A percentile compares a stretch with the other conserved stretches of the same genome.
These are phyloP conservation scores for Centruroides sculpturatus DNA, from an alignment of 1,140 invertebrate species.

Conservation along the genomic window DNA sequence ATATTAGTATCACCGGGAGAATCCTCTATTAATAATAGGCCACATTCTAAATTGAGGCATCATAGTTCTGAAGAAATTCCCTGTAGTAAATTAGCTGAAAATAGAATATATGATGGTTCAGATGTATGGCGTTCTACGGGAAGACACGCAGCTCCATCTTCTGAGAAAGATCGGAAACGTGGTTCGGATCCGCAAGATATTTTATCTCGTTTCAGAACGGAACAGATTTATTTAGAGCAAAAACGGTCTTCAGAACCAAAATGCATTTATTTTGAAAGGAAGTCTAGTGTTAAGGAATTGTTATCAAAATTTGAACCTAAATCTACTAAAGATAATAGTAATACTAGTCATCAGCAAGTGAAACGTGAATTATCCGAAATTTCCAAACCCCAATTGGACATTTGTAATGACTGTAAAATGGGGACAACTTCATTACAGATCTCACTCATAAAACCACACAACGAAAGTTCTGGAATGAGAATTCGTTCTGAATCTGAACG, in stretches of 20 bases:
- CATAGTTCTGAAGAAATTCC: background rate
- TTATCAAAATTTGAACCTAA: conserved; percentile 28
- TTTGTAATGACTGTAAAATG: no score
- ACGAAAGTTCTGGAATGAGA: no score
- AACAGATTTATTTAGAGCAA: background rate
- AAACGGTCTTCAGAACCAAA: background rate
- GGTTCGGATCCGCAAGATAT: background rate
- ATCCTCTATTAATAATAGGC: background rate
- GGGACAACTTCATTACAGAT: no score
- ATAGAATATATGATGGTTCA: conserved; percentile 3
- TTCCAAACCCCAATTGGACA: no score
- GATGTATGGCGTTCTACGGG: conserved; percentile 3
- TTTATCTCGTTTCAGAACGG: background rate
- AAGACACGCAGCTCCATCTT: background rate
- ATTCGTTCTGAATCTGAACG: no score
- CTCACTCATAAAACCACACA: no score
- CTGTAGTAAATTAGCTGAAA: conserved; percentile 1
- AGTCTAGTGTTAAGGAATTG: conserved; percentile 29
- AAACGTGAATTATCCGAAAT: no score
- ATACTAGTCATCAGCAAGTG: no score
- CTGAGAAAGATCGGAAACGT: conserved; percentile 6
- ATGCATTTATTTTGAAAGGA: conserved; percentile 18
- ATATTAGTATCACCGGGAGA: background rate
- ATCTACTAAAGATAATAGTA: background rate
- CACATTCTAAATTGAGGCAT: background rate